Percentiles rank a stretch among this genome's conserved stretches.
These are phyloP conservation scores for Pipistrellus pipistrellus DNA, from an alignment of 2,797 vertebrate genomes.

Conservation along the genomic window DNA sequence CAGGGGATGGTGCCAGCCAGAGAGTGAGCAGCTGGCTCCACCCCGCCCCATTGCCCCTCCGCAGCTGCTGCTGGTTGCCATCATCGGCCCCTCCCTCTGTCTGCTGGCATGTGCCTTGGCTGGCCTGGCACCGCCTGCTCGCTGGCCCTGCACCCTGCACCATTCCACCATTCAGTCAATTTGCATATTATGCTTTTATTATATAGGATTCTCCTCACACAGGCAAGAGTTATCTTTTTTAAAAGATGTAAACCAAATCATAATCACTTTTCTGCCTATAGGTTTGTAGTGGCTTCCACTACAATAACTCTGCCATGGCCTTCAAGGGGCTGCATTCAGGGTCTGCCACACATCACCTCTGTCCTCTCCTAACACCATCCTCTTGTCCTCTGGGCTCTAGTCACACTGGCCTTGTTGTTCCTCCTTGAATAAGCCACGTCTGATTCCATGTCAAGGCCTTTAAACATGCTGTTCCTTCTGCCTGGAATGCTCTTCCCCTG, in stretches of 20 bases:
- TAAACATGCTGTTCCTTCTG: conserved; percentile 17
- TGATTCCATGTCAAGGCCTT: neutral
- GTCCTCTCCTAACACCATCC: neutral
- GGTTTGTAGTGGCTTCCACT: neutral
- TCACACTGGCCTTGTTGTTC: neutral
- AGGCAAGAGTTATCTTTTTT: neutral
- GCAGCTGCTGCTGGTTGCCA: too few relatives aligned
- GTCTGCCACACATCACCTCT: neutral
- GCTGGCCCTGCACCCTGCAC: too few relatives aligned
- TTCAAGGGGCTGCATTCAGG: neutral
- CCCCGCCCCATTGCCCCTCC: too few relatives aligned
- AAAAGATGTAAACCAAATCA: neutral
- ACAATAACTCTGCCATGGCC: neutral
- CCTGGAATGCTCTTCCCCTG: neutral
- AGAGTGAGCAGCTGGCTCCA: too few relatives aligned
- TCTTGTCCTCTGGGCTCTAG: neutral
- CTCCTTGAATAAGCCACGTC: conserved; percentile 9
- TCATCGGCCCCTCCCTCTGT: too few relatives aligned
- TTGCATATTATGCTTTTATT: too few relatives aligned
- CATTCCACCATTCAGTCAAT: too few relatives aligned
- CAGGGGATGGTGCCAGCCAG: too few relatives aligned
- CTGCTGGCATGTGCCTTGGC: too few relatives aligned
- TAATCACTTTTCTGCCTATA: neutral
- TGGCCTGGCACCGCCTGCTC: too few relatives aligned
- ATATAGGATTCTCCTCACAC: neutral